phyloP scores from a whole-genome alignment of 2,113 vertebrate species.

The Odontophorus gujanensis region DNA sequence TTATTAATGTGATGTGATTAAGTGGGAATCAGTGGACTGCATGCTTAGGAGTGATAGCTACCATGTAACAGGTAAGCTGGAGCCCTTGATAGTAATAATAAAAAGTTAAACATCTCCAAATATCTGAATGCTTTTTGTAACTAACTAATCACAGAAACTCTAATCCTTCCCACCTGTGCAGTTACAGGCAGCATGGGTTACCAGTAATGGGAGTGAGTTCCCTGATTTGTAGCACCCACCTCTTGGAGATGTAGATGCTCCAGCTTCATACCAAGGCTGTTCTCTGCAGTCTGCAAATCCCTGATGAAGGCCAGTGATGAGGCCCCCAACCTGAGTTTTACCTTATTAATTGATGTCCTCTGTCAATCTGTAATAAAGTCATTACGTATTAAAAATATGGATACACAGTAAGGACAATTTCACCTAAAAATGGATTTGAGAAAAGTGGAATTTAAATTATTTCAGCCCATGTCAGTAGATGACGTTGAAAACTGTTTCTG shows the following conservation, averaged over 20 bases:
- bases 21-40: neutral
- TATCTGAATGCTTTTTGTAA: neutral
- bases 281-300: neutral
- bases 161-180: neutral
- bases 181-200: neutral
- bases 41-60: neutral
- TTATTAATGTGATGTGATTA: neutral
- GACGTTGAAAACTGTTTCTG: neutral
- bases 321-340: neutral
- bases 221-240: neutral
- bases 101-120: neutral
- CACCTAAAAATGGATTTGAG: neutral
- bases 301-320: neutral
- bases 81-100: neutral
- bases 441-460: neutral
- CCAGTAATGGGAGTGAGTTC: fast-evolving
- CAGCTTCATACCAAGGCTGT: neutral
- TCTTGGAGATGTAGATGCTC: neutral
- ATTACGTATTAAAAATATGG: neutral
- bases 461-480: neutral
- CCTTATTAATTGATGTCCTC: neutral
- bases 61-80: neutral
- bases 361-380: neutral
- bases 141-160: neutral
- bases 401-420: neutral